These are phyloP conservation scores for Notechis scutatus DNA, from an alignment of 2,113 vertebrate species.

Conservation along the genomic window DNA sequence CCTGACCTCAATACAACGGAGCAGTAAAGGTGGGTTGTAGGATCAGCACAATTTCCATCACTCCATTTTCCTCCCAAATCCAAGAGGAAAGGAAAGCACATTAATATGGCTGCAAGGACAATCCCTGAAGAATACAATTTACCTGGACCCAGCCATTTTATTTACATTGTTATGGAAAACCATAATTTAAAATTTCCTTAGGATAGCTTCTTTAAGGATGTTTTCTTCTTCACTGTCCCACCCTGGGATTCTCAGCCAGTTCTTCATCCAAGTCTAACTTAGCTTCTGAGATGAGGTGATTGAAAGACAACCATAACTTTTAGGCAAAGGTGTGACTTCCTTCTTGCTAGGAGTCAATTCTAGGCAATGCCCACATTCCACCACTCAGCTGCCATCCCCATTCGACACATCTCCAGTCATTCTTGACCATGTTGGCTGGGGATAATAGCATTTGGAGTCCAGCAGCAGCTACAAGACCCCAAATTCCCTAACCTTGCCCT, in stretches of 20 bases:
- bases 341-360: not conserved
- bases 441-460: not conserved
- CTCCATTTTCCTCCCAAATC: not conserved
- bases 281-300: not conserved
- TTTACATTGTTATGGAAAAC: not conserved
- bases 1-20: not conserved
- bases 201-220: not conserved
- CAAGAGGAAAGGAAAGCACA: not conserved
- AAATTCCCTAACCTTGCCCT: not conserved
- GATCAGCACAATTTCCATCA: not conserved
- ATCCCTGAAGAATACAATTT: not conserved
- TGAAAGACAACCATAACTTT: not conserved
- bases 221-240: not conserved
- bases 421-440: not conserved
- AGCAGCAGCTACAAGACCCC: not conserved
- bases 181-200: not conserved
- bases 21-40: not conserved
- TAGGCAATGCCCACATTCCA: not conserved
- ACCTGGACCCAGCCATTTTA: not conserved
- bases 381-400: not conserved
- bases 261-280: not conserved
- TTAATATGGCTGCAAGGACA: not conserved
- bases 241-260: not conserved
- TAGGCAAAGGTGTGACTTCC: not conserved
- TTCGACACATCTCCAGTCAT: not conserved